Base-by-base conservation (phyloP, 92 coral and sea anemone genomes). In the Hydrozoanthus gracilis region DNA sequence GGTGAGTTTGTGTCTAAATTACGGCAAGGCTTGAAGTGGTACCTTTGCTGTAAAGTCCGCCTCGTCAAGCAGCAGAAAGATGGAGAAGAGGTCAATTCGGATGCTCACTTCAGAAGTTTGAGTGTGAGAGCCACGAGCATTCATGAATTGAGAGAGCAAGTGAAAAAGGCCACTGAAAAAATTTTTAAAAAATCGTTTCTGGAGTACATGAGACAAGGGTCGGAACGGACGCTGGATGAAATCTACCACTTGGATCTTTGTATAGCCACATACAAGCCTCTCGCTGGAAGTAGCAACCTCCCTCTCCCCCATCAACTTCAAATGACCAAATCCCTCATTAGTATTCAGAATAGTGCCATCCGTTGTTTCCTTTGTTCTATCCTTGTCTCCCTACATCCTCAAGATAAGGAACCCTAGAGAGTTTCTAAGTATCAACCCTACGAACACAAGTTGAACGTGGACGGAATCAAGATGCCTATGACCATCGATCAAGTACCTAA, bases 361-460 rank as follows among this genome's bases (percentile, higher is more conserved):
- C 39, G 39, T 27, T 27, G 39, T 27, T 27, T 27, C 39, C 39
- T 27, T 2, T 27, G 2, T 27, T 27, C 39, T 27, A 27, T 27
- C 39, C 39, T 27, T 2, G 39, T 2, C 39, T 27, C 39, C 39
- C 39, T 27, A 0, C 39, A 27, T 27, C 39, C 77, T 2, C 14
- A 7, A 7, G 67, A 4, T 7, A 4, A 61, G 5, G 5, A 61
- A 0, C 14, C n/a, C 12, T 0, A 61, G 5, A 7, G 67, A 7
- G 45, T 39, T 20, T 18, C n/a, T 0, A 73, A 86, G 54, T 91
- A 87, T 51, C 14, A 20, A 13, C 64, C 50, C 73, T 83, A 82
- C 69, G 88, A 58, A 44, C 35, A 48, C 4, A 91, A 91, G 52
- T n/a, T 90, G 39, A 87, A 87, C 50, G 9, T 87, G 55, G 14